Conservation (phyloP, 1,140 invertebrate species). For the Steinernema khuongi region DNA sequence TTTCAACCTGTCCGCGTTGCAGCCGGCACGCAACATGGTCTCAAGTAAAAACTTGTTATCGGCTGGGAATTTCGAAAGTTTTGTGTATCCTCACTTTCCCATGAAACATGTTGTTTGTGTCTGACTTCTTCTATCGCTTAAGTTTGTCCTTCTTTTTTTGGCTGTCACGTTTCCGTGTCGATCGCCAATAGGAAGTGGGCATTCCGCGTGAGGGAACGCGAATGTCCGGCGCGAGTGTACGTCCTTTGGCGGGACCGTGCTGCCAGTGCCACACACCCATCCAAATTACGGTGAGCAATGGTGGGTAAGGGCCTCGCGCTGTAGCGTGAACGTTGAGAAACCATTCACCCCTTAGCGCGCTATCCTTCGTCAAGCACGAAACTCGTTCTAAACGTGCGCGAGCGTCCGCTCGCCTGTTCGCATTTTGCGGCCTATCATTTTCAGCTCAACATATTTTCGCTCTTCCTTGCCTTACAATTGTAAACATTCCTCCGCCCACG, state of each 20-base stretch:
- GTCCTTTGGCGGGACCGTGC: not conserved
- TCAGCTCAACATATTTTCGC: constrained; percentile 6
- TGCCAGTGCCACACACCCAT: not conserved
- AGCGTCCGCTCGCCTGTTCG: not conserved
- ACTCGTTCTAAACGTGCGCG: constrained; percentile 10
- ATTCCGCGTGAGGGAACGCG: no score
- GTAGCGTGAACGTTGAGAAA: not conserved
- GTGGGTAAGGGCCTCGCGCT: not conserved
- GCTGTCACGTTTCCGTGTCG: no score
- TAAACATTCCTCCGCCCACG: no score
- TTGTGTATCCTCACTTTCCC: no score
- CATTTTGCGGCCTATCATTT: constrained; percentile 13
- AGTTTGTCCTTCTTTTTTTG: no score
- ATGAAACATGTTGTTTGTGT: no score
- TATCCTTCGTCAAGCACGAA: not conserved
- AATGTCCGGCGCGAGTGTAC: no score
- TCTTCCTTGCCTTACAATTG: not conserved
- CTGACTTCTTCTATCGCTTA: no score
- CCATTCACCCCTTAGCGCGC: not conserved
- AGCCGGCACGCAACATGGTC: not conserved
- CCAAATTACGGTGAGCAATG: not conserved
- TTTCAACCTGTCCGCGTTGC: not conserved
- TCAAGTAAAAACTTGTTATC: constrained; percentile 15
- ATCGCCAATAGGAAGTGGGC: no score
- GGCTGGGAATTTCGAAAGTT: not conserved